These are phyloP conservation scores for Cettia cetti DNA, from an alignment of 2,113 vertebrate species.

Conservation along the genomic window DNA sequence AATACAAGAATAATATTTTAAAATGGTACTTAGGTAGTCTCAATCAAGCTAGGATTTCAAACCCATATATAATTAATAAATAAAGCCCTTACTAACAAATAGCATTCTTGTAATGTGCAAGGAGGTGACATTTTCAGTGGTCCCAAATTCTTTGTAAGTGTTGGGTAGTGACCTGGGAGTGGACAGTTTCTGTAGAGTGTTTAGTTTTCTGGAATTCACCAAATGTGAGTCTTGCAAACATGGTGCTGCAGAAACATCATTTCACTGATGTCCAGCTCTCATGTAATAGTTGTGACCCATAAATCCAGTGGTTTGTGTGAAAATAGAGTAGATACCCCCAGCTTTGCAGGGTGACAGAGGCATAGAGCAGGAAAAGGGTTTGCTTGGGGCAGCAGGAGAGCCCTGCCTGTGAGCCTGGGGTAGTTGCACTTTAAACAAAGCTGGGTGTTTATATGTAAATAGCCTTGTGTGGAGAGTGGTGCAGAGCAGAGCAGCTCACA, in stretches of 20 bases:
- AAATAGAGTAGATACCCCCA: background rate
- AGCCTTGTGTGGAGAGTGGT: background rate
- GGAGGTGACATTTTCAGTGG: background rate
- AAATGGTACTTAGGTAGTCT: background rate
- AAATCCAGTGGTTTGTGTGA: background rate
- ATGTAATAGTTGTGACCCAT: background rate
- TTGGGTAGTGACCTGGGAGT: background rate
- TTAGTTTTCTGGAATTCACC: background rate
- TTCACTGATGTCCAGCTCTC: background rate
- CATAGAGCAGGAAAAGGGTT: background rate
- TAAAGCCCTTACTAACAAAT: background rate
- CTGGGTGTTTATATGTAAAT: background rate
- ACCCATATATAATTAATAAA: background rate
- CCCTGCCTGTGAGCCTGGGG: background rate
- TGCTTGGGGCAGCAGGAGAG: background rate
- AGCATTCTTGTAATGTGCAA: background rate
- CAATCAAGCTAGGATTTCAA: background rate
- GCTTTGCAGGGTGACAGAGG: background rate
- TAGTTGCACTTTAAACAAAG: background rate
- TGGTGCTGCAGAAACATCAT: background rate
- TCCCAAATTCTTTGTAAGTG: background rate
- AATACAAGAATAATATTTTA: background rate
- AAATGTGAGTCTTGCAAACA: background rate
- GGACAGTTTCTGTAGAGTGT: background rate
- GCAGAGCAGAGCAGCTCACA: background rate